Percentiles rank a stretch among this genome's conserved stretches.
Evolutionary conservation across 2,797 vertebrate genomes (phyloP).

Genomic region (Adelosebastes latens): DNA sequence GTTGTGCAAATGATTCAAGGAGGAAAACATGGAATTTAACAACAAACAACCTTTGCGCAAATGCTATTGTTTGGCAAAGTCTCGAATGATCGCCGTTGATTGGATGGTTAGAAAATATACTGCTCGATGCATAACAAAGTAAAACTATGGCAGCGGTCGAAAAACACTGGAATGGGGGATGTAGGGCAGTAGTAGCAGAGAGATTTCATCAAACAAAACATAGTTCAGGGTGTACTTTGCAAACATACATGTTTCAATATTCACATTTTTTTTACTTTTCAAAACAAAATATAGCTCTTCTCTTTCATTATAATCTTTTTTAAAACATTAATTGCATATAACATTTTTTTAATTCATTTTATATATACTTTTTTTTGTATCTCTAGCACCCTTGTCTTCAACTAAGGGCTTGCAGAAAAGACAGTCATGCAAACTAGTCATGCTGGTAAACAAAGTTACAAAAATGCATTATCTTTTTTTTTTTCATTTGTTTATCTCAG

Average conservation of each 20-base stretch:
- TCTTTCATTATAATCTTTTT: conserved; percentile 87
- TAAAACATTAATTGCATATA: conserved; percentile 88
- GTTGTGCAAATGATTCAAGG: conserved; percentile 74
- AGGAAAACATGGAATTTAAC: conserved; percentile 43
- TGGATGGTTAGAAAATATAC: conserved; percentile 51
- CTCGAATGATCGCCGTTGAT: conserved; percentile 24
- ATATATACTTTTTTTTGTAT: conserved; percentile 84
- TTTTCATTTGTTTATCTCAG: conserved; percentile 72
- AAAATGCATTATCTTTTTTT: conserved; percentile 85
- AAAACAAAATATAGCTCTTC: conserved; percentile 90
- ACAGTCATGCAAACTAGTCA: conserved; percentile 90
- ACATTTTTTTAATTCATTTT: conserved; percentile 82
- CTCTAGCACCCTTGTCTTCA: conserved; percentile 85
- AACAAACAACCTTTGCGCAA: conserved; percentile 58
- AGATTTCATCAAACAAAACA: conserved; percentile 83
- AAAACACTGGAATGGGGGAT: conserved; percentile 68
- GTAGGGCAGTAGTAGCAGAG: conserved; percentile 83
- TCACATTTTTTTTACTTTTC: conserved; percentile 84
- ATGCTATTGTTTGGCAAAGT: conserved; percentile 61
- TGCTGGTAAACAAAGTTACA: conserved; percentile 91
- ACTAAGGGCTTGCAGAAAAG: conserved; percentile 88
- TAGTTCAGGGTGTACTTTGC: conserved; percentile 82
- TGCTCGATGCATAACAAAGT: conserved; percentile 45
- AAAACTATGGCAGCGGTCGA: conserved; percentile 51
- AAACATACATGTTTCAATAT: conserved; percentile 84